Evolutionary conservation across 2,888 invertebrate genomes (phyloP), one percentile per base, ranked within the genome.

Genomic region (Drosophila suboccidentalis): DNA sequence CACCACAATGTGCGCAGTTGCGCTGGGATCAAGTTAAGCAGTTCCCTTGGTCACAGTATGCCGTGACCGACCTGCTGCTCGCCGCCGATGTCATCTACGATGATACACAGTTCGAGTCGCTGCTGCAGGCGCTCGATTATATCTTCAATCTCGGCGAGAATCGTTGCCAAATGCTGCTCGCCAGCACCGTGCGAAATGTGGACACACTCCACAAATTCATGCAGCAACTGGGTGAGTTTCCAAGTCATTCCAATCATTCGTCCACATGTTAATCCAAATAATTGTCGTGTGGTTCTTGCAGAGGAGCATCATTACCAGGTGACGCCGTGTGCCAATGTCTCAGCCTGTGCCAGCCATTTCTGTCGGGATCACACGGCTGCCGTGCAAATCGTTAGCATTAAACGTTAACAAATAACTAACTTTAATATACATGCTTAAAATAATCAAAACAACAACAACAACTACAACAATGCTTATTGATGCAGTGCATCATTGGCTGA

Each of bases 31-130:
- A 93, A 19, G 91, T 94, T n/a, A 75, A 88, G 1, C 51, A 69
- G 11, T 83, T 91, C 49, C 86, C 91, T 44, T 79, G 91, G 53
- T 88, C 90, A 26, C 55, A 89, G 22, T 72, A 74, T 34, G 59
- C 83, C 1, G 71, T 78, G 34, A 92, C 94, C 1, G 94, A 95
- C 80, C 64, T 94, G 29, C 90, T 95, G 54, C 82, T 95, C 62
- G 95, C 94, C 22, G 94, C 95, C 5, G 95, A 95, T 91, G 93
- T 95, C 43, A 92, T 95, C 15, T 95, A 95, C 80, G 95, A 95
- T 86, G 91, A 90, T n/a, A 91, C 91, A n/a, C 91, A 93, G 36
- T 95, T 95, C 82, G 80, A 91, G 36, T 90, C 92, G 29, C 91
- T 95, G 50, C 87, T 93, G 32, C 80, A 80, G 13, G 93, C 94